A percentile compares a stretch with the other conserved stretches of the same genome.
phyloP scores from a whole-genome alignment of 2,797 vertebrate genomes.

The Clarias fuscus region DNA sequence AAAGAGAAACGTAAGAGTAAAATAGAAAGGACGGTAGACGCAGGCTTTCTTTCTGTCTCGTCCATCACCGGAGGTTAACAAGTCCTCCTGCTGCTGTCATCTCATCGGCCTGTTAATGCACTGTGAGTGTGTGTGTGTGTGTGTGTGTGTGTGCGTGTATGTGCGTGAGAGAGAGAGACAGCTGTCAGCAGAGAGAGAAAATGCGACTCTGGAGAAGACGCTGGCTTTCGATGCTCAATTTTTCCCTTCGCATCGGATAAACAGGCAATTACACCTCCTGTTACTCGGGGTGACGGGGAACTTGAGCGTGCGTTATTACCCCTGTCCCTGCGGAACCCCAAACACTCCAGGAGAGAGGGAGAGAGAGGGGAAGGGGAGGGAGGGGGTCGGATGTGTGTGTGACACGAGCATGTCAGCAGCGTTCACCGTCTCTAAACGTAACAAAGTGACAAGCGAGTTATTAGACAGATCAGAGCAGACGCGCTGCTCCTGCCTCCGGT shows the following conservation, averaged over 20 bases:
- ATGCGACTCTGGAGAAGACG: conserved; percentile 66
- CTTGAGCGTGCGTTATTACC: conserved; percentile 93
- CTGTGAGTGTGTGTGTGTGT: conserved; percentile 43
- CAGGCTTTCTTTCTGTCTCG: conserved; percentile 52
- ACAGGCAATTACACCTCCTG: conserved; percentile 95
- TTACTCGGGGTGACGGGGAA: conserved; percentile 90
- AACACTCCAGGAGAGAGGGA: neutral
- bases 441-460: conserved; percentile 96
- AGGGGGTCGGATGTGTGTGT: conserved; percentile 57
- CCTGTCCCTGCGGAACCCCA: conserved; percentile 81
- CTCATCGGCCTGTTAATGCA: conserved; percentile 61
- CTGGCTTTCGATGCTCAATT: conserved; percentile 81
- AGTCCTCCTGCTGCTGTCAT: conserved; percentile 78
- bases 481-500: conserved; percentile 84
- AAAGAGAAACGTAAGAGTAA: neutral
- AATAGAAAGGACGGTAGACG: conserved; percentile 6
- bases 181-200: conserved; percentile 63
- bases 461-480: conserved; percentile 89
- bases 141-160: conserved; percentile 61
- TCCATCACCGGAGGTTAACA: conserved; percentile 71
- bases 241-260: conserved; percentile 88
- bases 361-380: neutral
- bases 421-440: conserved; percentile 85
- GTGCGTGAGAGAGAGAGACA: conserved; percentile 61
- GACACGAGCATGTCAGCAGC: conserved; percentile 90